phyloP scores from a whole-genome alignment of 37 sponge, comb jelly and placozoan species.

The Axinella damicornis region DNA sequence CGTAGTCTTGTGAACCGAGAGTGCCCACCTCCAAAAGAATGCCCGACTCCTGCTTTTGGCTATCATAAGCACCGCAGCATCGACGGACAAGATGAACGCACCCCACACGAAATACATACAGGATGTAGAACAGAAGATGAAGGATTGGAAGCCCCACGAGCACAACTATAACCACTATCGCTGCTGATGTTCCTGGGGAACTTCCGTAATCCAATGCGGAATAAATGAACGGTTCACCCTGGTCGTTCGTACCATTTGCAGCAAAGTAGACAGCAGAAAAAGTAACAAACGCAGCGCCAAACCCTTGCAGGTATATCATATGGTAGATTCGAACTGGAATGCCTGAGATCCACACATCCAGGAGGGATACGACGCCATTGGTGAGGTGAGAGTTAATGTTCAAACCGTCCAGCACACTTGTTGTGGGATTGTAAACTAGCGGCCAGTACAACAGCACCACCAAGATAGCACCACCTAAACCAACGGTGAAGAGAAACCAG shows the following conservation, averaged over 20 bases:
- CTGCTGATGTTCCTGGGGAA: constrained; percentile 44
- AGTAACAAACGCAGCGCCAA: constrained; percentile 27
- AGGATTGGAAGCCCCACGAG: constrained; percentile 64
- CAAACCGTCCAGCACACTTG: constrained; percentile 17
- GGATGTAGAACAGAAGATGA: constrained; percentile 28
- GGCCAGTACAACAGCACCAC: constrained; percentile 67
- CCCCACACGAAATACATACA: too few species aligned
- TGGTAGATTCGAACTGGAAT: constrained; percentile 54
- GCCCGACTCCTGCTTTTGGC: too few species aligned
- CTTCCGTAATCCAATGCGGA: constrained; percentile 59
- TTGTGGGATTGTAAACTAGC: constrained; percentile 28
- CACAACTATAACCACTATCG: background rate
- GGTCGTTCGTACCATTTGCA: constrained; percentile 49
- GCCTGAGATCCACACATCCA: constrained; percentile 60
- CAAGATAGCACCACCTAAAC: constrained; percentile 1
- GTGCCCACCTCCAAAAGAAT: too few species aligned
- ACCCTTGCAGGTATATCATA: constrained; percentile 17
- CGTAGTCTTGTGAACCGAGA: too few species aligned
- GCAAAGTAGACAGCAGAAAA: constrained; percentile 77
- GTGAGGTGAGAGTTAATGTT: constrained; percentile 55
- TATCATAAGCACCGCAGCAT: too few species aligned
- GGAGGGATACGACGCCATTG: constrained; percentile 51
- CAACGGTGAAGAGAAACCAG: constrained; percentile 56
- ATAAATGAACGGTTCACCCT: constrained; percentile 62
- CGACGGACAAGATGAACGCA: too few species aligned